Percentiles rank a stretch among this genome's conserved stretches.
phyloP scores from a whole-genome alignment of 2,888 invertebrate species.

The Drosophila eohydei region DNA sequence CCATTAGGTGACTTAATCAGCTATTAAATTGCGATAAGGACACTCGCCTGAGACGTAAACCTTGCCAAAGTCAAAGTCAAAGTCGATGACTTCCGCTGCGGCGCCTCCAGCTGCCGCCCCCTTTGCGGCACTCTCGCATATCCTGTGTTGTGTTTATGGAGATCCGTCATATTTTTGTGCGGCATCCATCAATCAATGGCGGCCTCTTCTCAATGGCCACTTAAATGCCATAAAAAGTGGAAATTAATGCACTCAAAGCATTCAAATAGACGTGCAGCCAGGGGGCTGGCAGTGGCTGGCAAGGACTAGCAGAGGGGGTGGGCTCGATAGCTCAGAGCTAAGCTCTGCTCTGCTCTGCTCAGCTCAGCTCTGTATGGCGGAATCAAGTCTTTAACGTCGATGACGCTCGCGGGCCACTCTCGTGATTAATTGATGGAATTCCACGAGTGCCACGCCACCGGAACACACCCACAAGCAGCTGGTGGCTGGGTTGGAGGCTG shows the following conservation, averaged over 20 bases:
- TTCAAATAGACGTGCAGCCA: conserved; percentile 46
- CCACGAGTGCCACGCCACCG: conserved; percentile 40
- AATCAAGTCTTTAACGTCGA: conserved; percentile 53
- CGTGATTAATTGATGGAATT: conserved; percentile 80
- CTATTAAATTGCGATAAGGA: conserved; percentile 22
- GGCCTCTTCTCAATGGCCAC: conserved; percentile 53
- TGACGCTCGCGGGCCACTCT: conserved; percentile 67
- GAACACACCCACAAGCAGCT: conserved; percentile 34
- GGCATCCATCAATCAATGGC: conserved; percentile 68
- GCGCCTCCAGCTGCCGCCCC: not conserved
- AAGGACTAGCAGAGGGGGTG: not conserved
- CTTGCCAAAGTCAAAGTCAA: not conserved
- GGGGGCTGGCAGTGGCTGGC: not conserved
- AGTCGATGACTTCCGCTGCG: conserved; percentile 3
- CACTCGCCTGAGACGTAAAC: not conserved
- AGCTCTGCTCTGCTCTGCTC: conserved; percentile 1
- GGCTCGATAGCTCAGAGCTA: not conserved
- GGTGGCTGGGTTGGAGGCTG: not conserved
- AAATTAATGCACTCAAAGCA: conserved; percentile 78
- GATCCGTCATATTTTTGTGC: conserved; percentile 58
- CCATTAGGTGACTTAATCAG: conserved; percentile 23
- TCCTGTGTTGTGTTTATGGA: conserved; percentile 20
- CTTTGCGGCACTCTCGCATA: not conserved
- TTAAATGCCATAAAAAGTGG: conserved; percentile 72
- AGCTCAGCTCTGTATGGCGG: conserved; percentile 35